These are phyloP conservation scores for Chauna torquata DNA, from an alignment of 2,113 vertebrate species.

Conservation along the genomic window DNA sequence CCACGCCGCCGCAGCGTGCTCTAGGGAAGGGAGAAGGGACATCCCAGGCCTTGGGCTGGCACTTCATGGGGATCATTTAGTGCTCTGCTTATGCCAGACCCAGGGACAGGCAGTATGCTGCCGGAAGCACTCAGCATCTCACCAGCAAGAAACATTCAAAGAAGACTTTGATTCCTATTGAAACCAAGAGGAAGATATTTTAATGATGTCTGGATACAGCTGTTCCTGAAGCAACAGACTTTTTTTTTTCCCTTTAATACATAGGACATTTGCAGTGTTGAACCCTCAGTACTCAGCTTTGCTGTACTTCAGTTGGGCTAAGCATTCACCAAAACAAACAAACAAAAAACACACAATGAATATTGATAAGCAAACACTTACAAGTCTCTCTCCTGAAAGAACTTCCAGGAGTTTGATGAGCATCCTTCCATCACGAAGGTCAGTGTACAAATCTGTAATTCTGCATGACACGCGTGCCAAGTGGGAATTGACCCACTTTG, in stretches of 20 bases:
- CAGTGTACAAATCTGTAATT: constrained; percentile 93
- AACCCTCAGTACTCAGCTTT: background rate
- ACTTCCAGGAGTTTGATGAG: constrained; percentile 96
- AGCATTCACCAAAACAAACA: background rate
- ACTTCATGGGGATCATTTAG: background rate
- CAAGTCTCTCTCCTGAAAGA: constrained; percentile 91
- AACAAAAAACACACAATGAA: rapidly evolving
- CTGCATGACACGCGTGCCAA: constrained; percentile 91
- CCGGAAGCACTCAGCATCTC: background rate
- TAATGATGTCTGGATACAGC: background rate
- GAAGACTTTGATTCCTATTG: background rate
- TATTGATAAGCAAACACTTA: constrained; percentile 59
- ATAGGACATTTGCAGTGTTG: background rate
- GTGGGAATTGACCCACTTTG: constrained; percentile 97
- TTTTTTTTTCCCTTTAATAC: background rate
- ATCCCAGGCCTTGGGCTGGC: background rate
- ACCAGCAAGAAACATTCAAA: background rate
- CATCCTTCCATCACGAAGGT: constrained; percentile 94
- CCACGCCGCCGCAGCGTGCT: rapidly evolving
- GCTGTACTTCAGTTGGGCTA: background rate
- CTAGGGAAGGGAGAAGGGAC: background rate
- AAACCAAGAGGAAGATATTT: background rate
- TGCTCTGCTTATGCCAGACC: background rate
- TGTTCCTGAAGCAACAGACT: background rate
- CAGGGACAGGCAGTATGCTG: background rate